phyloP scores from a whole-genome alignment of 1,140 invertebrate species.

The Capitella teleta region DNA sequence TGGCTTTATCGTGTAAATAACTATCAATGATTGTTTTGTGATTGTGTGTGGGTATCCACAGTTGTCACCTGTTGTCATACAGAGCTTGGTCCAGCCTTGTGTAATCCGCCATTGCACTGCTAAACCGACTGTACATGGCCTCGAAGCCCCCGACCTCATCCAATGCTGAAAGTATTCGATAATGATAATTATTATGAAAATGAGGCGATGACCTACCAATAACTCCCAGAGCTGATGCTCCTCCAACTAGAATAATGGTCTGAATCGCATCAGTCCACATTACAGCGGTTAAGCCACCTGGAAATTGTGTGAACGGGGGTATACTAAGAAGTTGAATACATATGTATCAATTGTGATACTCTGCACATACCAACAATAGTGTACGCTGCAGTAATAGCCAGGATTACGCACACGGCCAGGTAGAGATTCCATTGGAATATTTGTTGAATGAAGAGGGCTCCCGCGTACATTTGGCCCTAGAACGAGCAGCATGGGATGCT shows the following conservation, averaged over 20 bases:
- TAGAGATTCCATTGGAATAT: slow-evolving; percentile 44
- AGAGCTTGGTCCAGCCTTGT: not conserved
- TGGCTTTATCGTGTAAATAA: too few species aligned
- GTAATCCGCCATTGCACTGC: not conserved
- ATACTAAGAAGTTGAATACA: not conserved
- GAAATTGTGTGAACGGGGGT: slow-evolving; percentile 13
- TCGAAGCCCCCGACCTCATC: not conserved
- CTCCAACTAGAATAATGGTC: slow-evolving; percentile 49
- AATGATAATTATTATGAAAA: too few species aligned
- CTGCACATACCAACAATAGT: slow-evolving; percentile 16
- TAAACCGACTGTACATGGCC: not conserved
- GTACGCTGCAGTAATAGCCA: slow-evolving; percentile 29
- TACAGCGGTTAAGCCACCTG: slow-evolving; percentile 49
- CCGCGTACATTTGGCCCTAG: slow-evolving; percentile 46
- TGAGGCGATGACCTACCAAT: slow-evolving; percentile 36
- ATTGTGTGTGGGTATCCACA: not conserved
- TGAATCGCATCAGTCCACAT: slow-evolving; percentile 53
- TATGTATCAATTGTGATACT: not conserved
- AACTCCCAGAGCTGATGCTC: slow-evolving; percentile 46
- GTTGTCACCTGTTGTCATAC: not conserved
- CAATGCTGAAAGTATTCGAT: too few species aligned
- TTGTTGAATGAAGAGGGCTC: slow-evolving; percentile 46
- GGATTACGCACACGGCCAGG: slow-evolving; percentile 23
- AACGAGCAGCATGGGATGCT: not conserved
- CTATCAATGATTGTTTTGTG: not conserved